Base-by-base conservation (phyloP, 1,140 invertebrate species). In the Brachionus manjavacas region DNA sequence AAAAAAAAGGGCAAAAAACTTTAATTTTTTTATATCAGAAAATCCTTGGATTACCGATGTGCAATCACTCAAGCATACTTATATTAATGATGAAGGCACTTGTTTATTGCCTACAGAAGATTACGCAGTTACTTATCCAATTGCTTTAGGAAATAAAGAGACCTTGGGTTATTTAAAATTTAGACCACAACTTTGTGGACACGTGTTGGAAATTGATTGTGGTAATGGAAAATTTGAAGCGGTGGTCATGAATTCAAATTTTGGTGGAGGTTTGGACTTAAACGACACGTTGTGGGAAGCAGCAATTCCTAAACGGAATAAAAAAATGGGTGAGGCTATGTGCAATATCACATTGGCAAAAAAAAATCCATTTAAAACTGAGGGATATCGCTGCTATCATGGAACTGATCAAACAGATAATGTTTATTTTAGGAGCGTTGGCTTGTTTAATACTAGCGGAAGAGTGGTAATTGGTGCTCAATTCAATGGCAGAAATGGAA, bases 181-280 rank as follows among this genome's bases (percentile, higher is more conserved):
- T 79, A 55, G 76, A 16, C 76, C 76, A n/a, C 46, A 79, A 35
- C 31, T 79, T 31, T 79, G 76, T 79, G 76, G 76, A 28, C 76
- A 79, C 52, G 39, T 79, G 49, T 35, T 79, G 12, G 49, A 55
- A 55, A 79, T 79, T 31, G 49, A 79, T 35, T 79, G 76, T 35
- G 76, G 76, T 8, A 31, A 46, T 43, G 76, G 76, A 31, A 55
- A 35, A 79, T 60, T 79, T 11, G 76, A 79, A 16, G 46, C 49
- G 14, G 31, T 79, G 28, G 16, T 79, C 3, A 79, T 60, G 49
- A 79, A 79, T 55, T 79, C 76, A 46, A 79, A 55, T 35, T 79
- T 35, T 60, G 76, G 49, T 35, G 76, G 76, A 55, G 76, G 76
- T 16, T 20, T 79, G 20, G 25, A 79, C 14, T 35, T 79, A 43